These are phyloP conservation scores for Lacanobia wlatinum DNA, from an alignment of 2,888 invertebrate genomes.

Conservation along the genomic window DNA sequence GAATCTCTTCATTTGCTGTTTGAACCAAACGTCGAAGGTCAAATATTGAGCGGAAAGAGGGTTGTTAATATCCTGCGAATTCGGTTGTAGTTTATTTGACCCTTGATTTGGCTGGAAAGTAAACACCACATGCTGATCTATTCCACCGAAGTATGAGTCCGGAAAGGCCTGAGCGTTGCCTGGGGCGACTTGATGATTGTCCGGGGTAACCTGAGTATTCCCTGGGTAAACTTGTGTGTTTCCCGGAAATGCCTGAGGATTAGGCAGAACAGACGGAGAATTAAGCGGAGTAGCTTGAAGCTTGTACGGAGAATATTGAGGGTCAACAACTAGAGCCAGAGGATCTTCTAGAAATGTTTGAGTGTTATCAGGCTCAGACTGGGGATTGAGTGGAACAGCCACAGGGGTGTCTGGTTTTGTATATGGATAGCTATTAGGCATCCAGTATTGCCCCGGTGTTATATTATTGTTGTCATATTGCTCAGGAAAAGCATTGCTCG, in stretches of 20 bases:
- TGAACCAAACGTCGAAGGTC: constrained; percentile 75
- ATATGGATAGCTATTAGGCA: constrained; percentile 20
- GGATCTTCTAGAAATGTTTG: background rate
- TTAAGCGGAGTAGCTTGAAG: constrained; percentile 9
- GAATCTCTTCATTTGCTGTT: constrained; percentile 68
- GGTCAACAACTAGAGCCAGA: background rate
- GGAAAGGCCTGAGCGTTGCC: background rate
- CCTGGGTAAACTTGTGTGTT: background rate
- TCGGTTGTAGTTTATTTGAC: constrained; percentile 1
- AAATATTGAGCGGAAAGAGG: constrained; percentile 22
- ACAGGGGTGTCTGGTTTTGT: constrained; percentile 2
- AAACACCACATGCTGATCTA: constrained; percentile 31
- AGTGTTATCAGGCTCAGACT: background rate
- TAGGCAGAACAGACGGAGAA: background rate
- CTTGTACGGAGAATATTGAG: constrained; percentile 3
- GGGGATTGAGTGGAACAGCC: background rate
- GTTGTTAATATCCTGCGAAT: background rate
- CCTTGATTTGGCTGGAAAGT: constrained; percentile 18
- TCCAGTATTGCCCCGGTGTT: constrained; percentile 12
- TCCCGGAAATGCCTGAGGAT: constrained; percentile 14
- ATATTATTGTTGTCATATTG: background rate
- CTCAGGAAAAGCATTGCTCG: background rate
- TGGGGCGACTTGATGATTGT: background rate
- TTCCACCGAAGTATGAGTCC: constrained; percentile 5
- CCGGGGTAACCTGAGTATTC: constrained; percentile 3